Conservation (phyloP, 2,113 vertebrate genomes). For the Pseudopipra pipra region DNA sequence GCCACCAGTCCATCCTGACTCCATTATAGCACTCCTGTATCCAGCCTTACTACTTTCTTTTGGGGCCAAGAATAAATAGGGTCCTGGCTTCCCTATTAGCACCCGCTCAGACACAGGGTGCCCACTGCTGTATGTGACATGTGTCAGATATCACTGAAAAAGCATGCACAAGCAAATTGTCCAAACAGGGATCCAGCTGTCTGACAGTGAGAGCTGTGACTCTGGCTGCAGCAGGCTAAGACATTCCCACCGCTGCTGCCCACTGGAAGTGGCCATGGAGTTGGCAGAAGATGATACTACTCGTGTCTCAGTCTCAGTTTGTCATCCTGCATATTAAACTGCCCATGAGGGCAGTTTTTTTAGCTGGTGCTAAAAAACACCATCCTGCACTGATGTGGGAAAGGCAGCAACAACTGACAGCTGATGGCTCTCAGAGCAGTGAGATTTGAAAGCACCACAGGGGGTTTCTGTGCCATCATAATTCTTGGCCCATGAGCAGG, state of each 20-base stretch:
- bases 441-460: background rate
- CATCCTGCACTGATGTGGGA: fast-evolving
- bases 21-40: background rate
- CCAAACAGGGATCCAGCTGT: background rate
- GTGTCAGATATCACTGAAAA: background rate
- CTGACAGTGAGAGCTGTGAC: background rate
- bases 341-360: background rate
- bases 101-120: background rate
- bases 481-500: fast-evolving
- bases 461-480: background rate
- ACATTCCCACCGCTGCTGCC: background rate
- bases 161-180: background rate
- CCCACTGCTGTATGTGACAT: background rate
- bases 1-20: background rate
- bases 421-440: background rate
- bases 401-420: background rate
- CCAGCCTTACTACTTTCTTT: background rate
- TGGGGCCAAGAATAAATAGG: background rate
- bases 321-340: background rate
- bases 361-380: background rate
- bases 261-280: background rate
- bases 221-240: background rate
- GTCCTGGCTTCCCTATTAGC: background rate
- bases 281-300: background rate
- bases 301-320: background rate